Evolutionary conservation across 1,140 invertebrate genomes (phyloP).

Genomic region (Lanistes nyassanus): DNA sequence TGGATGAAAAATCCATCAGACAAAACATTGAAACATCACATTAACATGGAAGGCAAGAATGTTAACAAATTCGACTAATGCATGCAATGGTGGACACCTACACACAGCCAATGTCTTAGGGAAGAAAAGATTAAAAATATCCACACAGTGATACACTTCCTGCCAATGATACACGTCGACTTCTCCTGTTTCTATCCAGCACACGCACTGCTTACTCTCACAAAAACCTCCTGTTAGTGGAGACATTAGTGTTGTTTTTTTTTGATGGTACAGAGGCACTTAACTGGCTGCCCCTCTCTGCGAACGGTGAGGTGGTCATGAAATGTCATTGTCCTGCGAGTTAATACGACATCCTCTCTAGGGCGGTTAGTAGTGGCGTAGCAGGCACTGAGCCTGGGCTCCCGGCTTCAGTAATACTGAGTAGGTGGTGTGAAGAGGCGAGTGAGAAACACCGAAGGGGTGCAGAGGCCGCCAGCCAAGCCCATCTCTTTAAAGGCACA

Average conservation of each 20-base stretch:
- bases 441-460: constrained; percentile 10
- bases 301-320: constrained; percentile 1
- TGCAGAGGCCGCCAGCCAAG: constrained; percentile 10
- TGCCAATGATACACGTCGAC: too few species aligned
- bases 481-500: constrained; percentile 22
- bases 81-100: too few species aligned
- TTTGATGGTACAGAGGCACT: constrained; percentile 1
- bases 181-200: too few species aligned
- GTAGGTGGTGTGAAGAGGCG: constrained; percentile 5
- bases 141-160: too few species aligned
- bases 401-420: constrained; percentile 12
- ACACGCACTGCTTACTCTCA: not conserved
- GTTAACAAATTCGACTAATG: too few species aligned
- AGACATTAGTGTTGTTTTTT: not conserved
- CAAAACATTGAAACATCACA: too few species aligned
- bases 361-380: not conserved
- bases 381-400: not conserved
- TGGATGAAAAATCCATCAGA: too few species aligned
- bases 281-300: not conserved
- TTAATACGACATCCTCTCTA: constrained; percentile 7
- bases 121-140: too few species aligned
- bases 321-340: not conserved
- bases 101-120: too few species aligned
- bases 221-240: constrained; percentile 2
- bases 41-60: too few species aligned